phyloP scores from a whole-genome alignment of 2,113 vertebrate species.

The Cololabis saira region DNA sequence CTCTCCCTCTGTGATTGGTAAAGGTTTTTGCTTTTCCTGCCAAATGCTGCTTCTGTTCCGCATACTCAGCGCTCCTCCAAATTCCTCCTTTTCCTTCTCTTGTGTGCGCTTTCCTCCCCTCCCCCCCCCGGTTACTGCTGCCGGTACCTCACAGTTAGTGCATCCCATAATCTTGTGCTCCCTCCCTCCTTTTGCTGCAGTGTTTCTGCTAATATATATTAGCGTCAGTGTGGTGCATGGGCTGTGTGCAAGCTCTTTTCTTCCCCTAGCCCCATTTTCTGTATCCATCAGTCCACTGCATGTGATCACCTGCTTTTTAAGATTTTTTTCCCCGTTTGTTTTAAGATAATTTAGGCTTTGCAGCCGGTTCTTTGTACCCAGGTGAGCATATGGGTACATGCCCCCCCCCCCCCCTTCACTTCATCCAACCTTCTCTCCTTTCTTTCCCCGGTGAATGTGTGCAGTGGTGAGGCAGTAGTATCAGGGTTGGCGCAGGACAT shows the following conservation, averaged over 20 bases:
- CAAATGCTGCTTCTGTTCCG: conserved; percentile 69
- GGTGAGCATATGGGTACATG: conserved; percentile 50
- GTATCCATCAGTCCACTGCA: conserved; percentile 33
- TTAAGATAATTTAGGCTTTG: background rate
- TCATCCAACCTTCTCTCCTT: background rate
- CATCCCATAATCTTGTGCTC: conserved; percentile 72
- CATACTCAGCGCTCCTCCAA: conserved; percentile 75
- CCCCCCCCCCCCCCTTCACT: conserved; percentile 7
- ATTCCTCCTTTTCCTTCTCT: conserved; percentile 49
- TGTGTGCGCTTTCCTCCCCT: conserved; percentile 15
- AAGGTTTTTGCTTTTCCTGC: conserved; percentile 66
- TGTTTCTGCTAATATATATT: conserved; percentile 83
- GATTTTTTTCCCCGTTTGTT: background rate
- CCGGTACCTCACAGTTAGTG: conserved; percentile 74
- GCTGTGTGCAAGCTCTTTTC: conserved; percentile 5
- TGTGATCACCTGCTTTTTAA: conserved; percentile 12
- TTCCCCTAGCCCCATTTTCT: conserved; percentile 8
- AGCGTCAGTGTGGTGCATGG: conserved; percentile 68
- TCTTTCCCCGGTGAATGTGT: conserved; percentile 26
- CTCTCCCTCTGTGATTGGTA: conserved; percentile 55
- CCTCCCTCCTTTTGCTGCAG: conserved; percentile 79
- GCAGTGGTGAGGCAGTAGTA: conserved; percentile 53
- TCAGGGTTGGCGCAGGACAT: conserved; percentile 69
- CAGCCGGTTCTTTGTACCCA: conserved; percentile 56
- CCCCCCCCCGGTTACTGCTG: conserved; percentile 56